These are phyloP conservation scores for Saccopteryx leptura DNA, from an alignment of 2,113 vertebrate genomes.

Conservation along the genomic window DNA sequence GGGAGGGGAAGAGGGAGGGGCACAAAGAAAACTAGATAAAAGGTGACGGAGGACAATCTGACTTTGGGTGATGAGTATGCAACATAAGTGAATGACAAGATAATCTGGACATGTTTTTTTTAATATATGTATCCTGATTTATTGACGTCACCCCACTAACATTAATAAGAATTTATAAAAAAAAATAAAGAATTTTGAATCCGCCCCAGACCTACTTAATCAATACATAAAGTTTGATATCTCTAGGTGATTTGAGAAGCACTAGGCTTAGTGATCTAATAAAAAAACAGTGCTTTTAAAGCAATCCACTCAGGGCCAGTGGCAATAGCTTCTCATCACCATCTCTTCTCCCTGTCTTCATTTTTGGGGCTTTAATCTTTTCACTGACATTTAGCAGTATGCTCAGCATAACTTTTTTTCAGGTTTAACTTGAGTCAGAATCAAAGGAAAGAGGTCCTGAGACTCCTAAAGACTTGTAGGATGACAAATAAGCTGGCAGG, in stretches of 20 bases:
- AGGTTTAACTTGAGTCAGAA: neutral
- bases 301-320: neutral
- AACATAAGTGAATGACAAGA: no score
- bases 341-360: neutral
- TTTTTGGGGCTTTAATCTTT: neutral
- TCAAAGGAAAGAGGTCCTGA: neutral
- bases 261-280: neutral
- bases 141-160: no score
- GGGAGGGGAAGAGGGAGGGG: no score
- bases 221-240: neutral
- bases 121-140: no score
- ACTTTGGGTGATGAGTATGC: no score
- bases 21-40: no score
- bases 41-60: no score
- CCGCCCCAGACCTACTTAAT: neutral
- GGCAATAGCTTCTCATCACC: neutral
- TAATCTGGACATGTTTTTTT: no score
- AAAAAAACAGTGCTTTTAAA: neutral
- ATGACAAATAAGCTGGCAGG: neutral
- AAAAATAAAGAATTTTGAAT: neutral
- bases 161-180: no score
- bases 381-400: neutral
- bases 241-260: neutral
- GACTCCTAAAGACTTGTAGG: neutral
- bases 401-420: neutral